phyloP scores from a whole-genome alignment of 2,888 invertebrate genomes.

The Polylopha cassiicola region DNA sequence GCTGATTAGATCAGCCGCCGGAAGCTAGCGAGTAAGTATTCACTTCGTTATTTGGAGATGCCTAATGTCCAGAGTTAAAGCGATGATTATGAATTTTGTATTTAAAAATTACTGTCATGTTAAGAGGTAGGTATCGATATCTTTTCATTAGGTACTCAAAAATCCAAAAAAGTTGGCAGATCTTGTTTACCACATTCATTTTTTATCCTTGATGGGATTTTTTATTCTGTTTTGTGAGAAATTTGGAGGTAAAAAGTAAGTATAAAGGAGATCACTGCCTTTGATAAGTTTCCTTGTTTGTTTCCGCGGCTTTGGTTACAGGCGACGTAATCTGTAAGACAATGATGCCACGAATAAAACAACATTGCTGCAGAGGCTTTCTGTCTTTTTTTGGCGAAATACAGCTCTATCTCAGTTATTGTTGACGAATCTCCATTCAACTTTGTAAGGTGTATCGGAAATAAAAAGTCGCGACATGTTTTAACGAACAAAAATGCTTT shows the following conservation, averaged over 20 bases:
- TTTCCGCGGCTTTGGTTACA: conserved; percentile 20
- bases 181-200: conserved; percentile 18
- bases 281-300: conserved; percentile 22
- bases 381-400: conserved; percentile 18
- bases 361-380: conserved; percentile 14
- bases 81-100: no score
- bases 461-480: no score
- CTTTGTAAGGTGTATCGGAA: conserved; percentile 1
- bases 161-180: conserved; percentile 17
- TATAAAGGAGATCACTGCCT: conserved; percentile 19
- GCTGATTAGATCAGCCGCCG: no score
- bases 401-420: conserved; percentile 17
- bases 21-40: no score
- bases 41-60: no score
- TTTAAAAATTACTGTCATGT: no score
- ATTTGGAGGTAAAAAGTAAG: conserved; percentile 20
- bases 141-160: not conserved
- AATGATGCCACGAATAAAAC: conserved; percentile 18
- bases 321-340: conserved; percentile 20
- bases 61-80: no score
- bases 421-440: conserved; percentile 17
- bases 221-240: conserved; percentile 17
- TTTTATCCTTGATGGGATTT: conserved; percentile 20
- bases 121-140: no score
- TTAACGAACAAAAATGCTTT: no score